phyloP scores from a whole-genome alignment of 2,888 invertebrate species.

The Trachelus stipa region DNA sequence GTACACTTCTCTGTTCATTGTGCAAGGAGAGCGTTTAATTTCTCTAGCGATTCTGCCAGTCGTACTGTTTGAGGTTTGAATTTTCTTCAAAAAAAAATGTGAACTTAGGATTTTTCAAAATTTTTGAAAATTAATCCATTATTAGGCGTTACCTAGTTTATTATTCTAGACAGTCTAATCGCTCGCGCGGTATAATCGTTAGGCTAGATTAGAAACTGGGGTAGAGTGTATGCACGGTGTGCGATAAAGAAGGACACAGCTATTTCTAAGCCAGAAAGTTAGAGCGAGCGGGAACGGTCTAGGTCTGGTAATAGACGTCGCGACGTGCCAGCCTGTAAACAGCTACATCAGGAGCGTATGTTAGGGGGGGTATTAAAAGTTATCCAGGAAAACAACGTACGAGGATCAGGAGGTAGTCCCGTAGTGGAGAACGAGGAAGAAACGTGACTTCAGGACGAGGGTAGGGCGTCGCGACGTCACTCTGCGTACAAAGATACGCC shows the following conservation, averaged over 20 bases:
- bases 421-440: not conserved
- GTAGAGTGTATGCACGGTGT: not conserved
- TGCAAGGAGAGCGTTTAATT: not conserved
- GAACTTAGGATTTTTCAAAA: not conserved
- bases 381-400: constrained; percentile 37
- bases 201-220: not conserved
- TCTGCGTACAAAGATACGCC: not conserved
- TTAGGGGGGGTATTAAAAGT: constrained; percentile 45
- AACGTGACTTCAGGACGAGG: not conserved
- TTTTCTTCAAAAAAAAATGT: not conserved
- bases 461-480: not conserved
- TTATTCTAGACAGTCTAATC: not conserved
- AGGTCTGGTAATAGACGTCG: not conserved
- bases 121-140: not conserved
- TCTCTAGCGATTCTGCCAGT: not conserved
- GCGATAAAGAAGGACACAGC: not conserved
- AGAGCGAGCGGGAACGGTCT: not conserved
- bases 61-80: not conserved
- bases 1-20: not conserved
- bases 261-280: not conserved
- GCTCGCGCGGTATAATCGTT: not conserved
- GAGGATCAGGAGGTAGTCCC: not conserved
- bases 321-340: constrained; percentile 50
- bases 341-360: constrained; percentile 32
- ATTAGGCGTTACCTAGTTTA: not conserved